Conservation (phyloP, 2,797 vertebrate genomes). For the Notolepis coatsorum region DNA sequence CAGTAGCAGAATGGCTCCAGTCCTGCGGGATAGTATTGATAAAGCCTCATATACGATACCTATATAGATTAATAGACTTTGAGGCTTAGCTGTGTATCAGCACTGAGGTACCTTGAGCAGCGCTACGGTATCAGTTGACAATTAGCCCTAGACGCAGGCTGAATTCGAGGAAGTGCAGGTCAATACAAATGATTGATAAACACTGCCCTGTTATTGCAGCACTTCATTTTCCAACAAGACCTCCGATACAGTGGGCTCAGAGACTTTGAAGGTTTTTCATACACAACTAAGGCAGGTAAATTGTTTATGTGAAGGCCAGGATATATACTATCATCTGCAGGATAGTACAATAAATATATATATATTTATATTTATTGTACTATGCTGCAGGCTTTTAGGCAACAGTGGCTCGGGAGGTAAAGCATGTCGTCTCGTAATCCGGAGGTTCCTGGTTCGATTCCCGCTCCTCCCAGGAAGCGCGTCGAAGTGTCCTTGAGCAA, state of each 20-base stretch:
- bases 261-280: background rate
- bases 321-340: no score
- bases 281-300: background rate
- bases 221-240: constrained; percentile 54
- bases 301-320: background rate
- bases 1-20: constrained; percentile 56
- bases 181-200: constrained; percentile 69
- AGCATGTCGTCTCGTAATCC: no score
- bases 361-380: no score
- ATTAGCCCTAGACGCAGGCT: constrained; percentile 64
- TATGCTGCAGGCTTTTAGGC: no score
- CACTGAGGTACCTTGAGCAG: constrained; percentile 23
- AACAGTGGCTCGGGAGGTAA: no score
- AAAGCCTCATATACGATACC: constrained; percentile 67
- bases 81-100: constrained; percentile 68
- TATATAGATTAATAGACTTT: constrained; percentile 47
- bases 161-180: constrained; percentile 70
- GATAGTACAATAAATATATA: no score
- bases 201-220: constrained; percentile 58
- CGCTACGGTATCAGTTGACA: constrained; percentile 65
- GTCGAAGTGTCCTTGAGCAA: no score
- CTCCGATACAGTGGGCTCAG: constrained; percentile 4
- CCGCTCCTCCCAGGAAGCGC: no score
- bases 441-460: no score
- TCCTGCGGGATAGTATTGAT: constrained; percentile 66